phyloP scores from a whole-genome alignment of 2,113 vertebrate species.

The Anser brachyrhynchus region DNA sequence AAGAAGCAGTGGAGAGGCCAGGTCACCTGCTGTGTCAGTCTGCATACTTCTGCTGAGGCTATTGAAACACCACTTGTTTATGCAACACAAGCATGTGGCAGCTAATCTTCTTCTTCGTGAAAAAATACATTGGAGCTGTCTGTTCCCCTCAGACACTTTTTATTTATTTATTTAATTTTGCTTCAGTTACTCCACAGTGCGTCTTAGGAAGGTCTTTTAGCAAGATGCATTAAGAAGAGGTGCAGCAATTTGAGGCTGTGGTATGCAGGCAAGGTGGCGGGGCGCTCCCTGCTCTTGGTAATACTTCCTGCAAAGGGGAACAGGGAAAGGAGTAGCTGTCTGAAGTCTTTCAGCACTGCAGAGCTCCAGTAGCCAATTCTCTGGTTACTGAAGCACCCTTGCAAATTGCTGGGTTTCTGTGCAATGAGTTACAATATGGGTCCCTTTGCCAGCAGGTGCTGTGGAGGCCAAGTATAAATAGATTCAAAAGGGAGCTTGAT shows the following conservation, averaged over 20 bases:
- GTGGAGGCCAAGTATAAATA: not conserved
- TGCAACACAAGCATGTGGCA: not conserved
- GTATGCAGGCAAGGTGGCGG: not conserved
- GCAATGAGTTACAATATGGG: not conserved
- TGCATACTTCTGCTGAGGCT: not conserved
- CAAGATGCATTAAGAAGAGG: not conserved
- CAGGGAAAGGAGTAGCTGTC: rapidly evolving
- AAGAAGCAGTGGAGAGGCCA: not conserved
- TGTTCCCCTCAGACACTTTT: not conserved
- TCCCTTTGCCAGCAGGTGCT: not conserved
- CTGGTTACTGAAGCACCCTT: not conserved
- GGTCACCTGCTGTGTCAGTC: rapidly evolving
- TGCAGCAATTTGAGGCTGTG: not conserved
- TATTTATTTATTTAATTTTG: not conserved
- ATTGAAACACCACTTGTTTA: not conserved
- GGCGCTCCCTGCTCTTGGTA: not conserved
- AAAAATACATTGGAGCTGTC: not conserved
- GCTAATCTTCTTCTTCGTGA: not conserved
- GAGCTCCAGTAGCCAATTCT: not conserved
- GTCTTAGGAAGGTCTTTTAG: not conserved
- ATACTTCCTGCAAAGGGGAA: not conserved
- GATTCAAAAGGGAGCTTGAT: not conserved
- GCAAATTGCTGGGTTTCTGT: not conserved
- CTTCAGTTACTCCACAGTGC: not conserved
- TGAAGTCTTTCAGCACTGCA: not conserved